Base-by-base conservation (phyloP, 2,888 invertebrate species). In the Ectobius pallidus region DNA sequence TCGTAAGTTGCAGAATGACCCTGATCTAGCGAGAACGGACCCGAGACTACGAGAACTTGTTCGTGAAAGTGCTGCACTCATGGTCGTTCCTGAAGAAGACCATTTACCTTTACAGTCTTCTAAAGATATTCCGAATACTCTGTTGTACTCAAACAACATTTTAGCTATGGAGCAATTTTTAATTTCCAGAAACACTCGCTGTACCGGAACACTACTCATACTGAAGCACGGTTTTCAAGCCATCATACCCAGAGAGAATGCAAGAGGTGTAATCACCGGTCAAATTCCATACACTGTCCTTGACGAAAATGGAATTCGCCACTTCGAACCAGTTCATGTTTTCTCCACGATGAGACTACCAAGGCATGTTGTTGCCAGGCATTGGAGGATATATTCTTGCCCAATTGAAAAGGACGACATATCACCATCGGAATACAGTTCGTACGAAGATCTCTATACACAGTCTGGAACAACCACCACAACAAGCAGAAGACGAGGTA, bases 161-260 rank as follows among this genome's bases (percentile, higher is more conserved):
- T 82, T 92, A n/a, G 92, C 92, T 0, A 91, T 92, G 84, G 92
- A 92, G 83, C 92, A 92, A 77, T 92, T 90, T 78, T 82, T 92
- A 62, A 82, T 92, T 61, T 70, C 74, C 27, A 75, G 74, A 55
- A 76, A 77, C 7, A 74, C 74, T 46, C 75, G 73, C 0, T 78
- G 82, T 20, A 85, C 86, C 0, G 88, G 89, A 11, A 88, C 90
- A 0, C 86, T 91, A 70, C 85, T 93, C 78, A 91, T 93, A 52
- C 87, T 92, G 78, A 91, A 92, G 77, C 90, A 90, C 79, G 90
- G 91, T 6, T 81, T 91, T 52, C 92, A 93, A 80, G 91, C 91
- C 0, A 91, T 93, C 1, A 89, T 93, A 3, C 93, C 93, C 0
- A 87, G 91, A 69, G 92, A 93, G 81, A 90, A 91, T 0, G 89